A percentile compares a stretch with the other conserved stretches of the same genome.
These are phyloP conservation scores for Papilio polytes DNA, from an alignment of 1,140 invertebrate species.

Conservation along the genomic window DNA sequence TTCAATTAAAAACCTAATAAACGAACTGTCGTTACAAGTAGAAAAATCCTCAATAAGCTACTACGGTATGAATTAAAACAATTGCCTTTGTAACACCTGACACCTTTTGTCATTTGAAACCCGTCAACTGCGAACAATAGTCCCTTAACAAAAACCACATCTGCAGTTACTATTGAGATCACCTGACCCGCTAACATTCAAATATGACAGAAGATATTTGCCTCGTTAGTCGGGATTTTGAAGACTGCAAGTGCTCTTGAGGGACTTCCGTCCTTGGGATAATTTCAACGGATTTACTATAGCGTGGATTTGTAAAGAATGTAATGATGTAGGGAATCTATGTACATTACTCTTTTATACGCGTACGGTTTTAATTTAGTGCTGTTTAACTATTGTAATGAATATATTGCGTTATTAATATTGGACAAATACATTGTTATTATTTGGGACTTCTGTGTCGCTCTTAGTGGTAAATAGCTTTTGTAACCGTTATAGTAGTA, in stretches of 20 bases:
- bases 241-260: constrained; percentile 49
- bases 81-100: constrained; percentile 44
- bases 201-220: constrained; percentile 56
- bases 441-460: too few species aligned
- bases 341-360: neutral
- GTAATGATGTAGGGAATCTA: constrained; percentile 28
- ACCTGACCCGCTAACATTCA: constrained; percentile 54
- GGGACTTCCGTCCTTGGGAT: constrained; percentile 34
- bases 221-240: constrained; percentile 63
- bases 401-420: too few species aligned
- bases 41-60: neutral
- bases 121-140: constrained; percentile 45
- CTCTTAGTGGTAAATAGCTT: too few species aligned
- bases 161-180: constrained; percentile 41
- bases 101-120: constrained; percentile 41
- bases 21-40: neutral
- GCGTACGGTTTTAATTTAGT: neutral
- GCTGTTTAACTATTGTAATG: neutral
- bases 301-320: constrained; percentile 33
- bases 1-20: neutral
- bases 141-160: constrained; percentile 49
- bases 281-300: constrained; percentile 33
- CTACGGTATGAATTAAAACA: constrained; percentile 25
- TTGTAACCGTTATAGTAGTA: too few species aligned
- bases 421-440: too few species aligned